phyloP scores from a whole-genome alignment of 2,888 invertebrate species.

The Onchidella celtica region DNA sequence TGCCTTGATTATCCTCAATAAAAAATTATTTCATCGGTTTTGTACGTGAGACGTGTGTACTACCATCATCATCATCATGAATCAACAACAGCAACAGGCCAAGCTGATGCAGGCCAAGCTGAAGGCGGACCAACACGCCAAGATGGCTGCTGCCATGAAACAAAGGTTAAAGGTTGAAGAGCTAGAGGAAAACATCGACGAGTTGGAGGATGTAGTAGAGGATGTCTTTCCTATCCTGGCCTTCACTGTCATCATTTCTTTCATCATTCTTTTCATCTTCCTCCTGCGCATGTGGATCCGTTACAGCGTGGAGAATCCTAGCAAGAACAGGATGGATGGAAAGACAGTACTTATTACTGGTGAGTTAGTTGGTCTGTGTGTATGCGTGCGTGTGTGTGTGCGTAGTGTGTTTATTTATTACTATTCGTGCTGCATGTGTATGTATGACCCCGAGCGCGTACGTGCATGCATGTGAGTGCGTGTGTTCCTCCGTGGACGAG shows the following conservation, averaged over 20 bases:
- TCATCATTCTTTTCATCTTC: conserved; percentile 64
- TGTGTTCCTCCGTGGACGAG: too few species aligned
- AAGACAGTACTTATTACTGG: conserved; percentile 71
- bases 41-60: too few species aligned
- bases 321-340: conserved; percentile 67
- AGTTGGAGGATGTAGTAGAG: conserved; percentile 60
- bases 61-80: too few species aligned
- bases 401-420: neutral
- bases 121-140: conserved; percentile 39
- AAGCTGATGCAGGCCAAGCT: conserved; percentile 18
- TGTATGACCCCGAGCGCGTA: neutral
- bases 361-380: conserved; percentile 49
- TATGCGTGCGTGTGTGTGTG: neutral
- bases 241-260: conserved; percentile 63
- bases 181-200: conserved; percentile 59
- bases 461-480: neutral
- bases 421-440: neutral
- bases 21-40: too few species aligned
- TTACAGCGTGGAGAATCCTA: conserved; percentile 66
- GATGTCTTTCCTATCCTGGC: conserved; percentile 63
- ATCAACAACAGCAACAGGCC: too few species aligned
- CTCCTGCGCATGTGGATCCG: conserved; percentile 67
- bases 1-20: too few species aligned
- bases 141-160: conserved; percentile 52
- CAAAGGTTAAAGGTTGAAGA: conserved; percentile 56